Base-by-base conservation (phyloP, 2,797 vertebrate genomes). In the Allobates femoralis region DNA sequence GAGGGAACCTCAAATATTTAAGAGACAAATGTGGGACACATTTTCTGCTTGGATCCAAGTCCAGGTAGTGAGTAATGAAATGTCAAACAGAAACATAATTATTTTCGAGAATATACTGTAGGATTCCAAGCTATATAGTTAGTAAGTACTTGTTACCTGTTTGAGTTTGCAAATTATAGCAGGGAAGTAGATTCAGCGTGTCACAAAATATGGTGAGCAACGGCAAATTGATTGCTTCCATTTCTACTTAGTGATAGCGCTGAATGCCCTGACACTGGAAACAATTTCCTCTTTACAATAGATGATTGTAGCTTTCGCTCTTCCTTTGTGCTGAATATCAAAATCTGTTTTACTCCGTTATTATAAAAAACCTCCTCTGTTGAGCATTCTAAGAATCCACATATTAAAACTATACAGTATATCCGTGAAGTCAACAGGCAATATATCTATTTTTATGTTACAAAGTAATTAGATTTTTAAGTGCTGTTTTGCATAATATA, bases 151-250 rank as follows among this genome's bases (percentile, higher is more conserved):
- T 81, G 14, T 81, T 81, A 81, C 80, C 51, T 81, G 60, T 41
- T 76, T 67, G n/a, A 60, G 69, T 85, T 85, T 78, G 50, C 32
- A 85, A 66, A 85, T 85, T 85, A 30, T 64, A 53, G 83, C 46
- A 78, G 32, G 74, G 56, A 73, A 83, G 71, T 71, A 71, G 50
- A 67, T 85, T 85, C 50, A 77, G 78, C 62, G 51, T 78, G 60
- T 67, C 83, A 78, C 14, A 73, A 71, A 74, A 26, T 55, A 34
- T 26, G 66, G 83, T 50, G 77, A 53, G 50, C 50, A 67, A 78
- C 46, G 55, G 60, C 74, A 55, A 85, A 85, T 78, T 85, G 74
- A 85, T 78, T 67, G 50, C 74, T 67, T 78, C 75, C 75, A 78
- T 85, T 85, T 78, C 77, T 64, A 41, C 51, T 78, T 78, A 85